These are phyloP conservation scores for Muricea muricata DNA, from an alignment of 92 coral and sea anemone genomes.

Conservation along the genomic window DNA sequence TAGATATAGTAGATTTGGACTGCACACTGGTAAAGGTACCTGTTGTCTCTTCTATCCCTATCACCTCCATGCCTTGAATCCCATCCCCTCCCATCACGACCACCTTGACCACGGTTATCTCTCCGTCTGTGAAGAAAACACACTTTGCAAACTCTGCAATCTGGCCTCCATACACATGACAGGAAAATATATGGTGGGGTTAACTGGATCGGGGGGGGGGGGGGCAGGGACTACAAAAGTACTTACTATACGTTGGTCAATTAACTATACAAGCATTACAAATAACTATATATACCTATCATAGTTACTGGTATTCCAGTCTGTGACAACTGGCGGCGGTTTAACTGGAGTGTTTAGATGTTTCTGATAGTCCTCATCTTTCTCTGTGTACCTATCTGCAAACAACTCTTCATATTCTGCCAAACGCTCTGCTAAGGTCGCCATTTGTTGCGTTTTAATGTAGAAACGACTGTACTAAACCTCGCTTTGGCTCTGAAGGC, in stretches of 20 bases:
- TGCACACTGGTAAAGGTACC: too few relatives aligned
- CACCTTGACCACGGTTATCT: conserved; percentile 62
- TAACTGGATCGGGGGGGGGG: too few relatives aligned
- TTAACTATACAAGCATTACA: neutral
- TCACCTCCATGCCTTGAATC: conserved; percentile 66
- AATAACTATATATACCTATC: neutral
- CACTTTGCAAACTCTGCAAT: too few relatives aligned
- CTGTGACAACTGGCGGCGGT: conserved; percentile 88
- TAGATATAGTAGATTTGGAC: too few relatives aligned
- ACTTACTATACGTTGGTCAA: too few relatives aligned
- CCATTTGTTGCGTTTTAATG: conserved; percentile 57
- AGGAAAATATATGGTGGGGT: too few relatives aligned
- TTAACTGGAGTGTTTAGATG: conserved; percentile 66
- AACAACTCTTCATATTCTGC: conserved; percentile 85
- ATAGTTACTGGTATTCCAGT: conserved; percentile 77
- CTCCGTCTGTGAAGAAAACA: too few relatives aligned
- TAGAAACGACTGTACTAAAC: neutral
- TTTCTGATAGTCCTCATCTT: conserved; percentile 87
- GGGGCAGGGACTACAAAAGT: too few relatives aligned
- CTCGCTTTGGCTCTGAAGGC: neutral
- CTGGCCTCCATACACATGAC: too few relatives aligned
- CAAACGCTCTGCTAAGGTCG: conserved; percentile 76
- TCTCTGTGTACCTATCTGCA: conserved; percentile 86
- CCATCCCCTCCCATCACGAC: conserved; percentile 45
- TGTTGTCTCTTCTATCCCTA: conserved; percentile 16